Evolutionary conservation across 1,140 invertebrate genomes (phyloP).

Genomic region (Drosophila melanogaster): DNA sequence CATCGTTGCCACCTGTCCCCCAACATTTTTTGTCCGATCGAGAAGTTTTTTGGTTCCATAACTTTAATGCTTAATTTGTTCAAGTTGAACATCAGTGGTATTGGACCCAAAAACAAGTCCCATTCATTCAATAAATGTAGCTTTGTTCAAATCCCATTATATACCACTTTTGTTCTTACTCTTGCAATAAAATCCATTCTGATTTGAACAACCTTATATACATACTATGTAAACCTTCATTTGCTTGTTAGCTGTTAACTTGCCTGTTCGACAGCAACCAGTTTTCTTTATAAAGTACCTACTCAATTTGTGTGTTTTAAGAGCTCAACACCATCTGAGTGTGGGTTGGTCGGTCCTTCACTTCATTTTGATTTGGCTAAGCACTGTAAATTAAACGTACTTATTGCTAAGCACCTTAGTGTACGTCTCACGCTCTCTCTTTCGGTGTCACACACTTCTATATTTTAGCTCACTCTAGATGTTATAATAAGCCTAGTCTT

Average conservation of each 20-base stretch:
- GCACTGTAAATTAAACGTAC: slow-evolving; percentile 72
- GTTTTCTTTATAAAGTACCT: slow-evolving; percentile 56
- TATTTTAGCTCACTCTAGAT: slow-evolving; percentile 15
- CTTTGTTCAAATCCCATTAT: no score
- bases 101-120: background rate
- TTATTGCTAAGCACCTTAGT: slow-evolving; percentile 71
- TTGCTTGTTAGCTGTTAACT: slow-evolving; percentile 72
- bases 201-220: slow-evolving; percentile 6
- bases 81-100: no score
- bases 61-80: background rate
- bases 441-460: slow-evolving; percentile 1
- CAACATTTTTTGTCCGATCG: background rate
- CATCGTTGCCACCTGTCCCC: slow-evolving; percentile 12
- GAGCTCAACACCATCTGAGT: slow-evolving; percentile 39
- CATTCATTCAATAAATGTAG: no score
- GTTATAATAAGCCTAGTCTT: slow-evolving; percentile 62
- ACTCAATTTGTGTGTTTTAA: slow-evolving; percentile 50
- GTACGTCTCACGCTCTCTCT: slow-evolving; percentile 47
- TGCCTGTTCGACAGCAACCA: slow-evolving; percentile 55
- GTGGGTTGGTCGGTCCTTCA: slow-evolving; percentile 30
- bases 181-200: background rate
- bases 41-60: background rate
- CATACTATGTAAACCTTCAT: slow-evolving; percentile 12
- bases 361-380: slow-evolving; percentile 62
- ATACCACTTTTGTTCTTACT: background rate